A percentile compares a stretch with the other conserved stretches of the same genome.
These are phyloP conservation scores for Rosalia funebris DNA, from an alignment of 2,888 invertebrate species.

Conservation along the genomic window DNA sequence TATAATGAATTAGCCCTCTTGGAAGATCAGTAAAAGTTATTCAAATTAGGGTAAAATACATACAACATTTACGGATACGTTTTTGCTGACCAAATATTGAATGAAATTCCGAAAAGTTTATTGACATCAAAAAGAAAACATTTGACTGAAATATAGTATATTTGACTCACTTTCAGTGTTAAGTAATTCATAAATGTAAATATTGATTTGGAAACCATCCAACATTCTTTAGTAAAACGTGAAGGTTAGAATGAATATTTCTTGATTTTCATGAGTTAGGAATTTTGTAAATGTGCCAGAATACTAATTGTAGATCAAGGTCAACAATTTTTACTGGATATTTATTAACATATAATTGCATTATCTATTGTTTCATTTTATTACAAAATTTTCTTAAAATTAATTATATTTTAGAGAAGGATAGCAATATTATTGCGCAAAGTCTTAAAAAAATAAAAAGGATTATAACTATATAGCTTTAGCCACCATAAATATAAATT, in stretches of 20 bases:
- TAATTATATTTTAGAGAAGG: no score
- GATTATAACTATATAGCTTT: background rate
- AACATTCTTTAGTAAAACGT: background rate
- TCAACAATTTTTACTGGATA: background rate
- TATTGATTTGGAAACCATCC: slow-evolving; percentile 15
- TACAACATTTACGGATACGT: background rate
- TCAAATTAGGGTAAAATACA: background rate
- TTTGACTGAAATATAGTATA: background rate
- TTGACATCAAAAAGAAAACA: slow-evolving; percentile 1
- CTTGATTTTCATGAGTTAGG: background rate
- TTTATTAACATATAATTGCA: background rate
- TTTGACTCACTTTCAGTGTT: background rate
- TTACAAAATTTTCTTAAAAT: background rate
- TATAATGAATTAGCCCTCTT: background rate
- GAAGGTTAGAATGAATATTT: slow-evolving; percentile 15
- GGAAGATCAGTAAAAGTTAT: background rate
- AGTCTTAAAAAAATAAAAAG: background rate
- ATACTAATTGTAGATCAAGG: background rate
- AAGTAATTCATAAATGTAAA: slow-evolving; percentile 15
- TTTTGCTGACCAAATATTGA: background rate
- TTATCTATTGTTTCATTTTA: background rate
- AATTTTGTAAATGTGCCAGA: slow-evolving; percentile 16
- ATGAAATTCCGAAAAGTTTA: slow-evolving; percentile 4
- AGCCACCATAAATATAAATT: no score
- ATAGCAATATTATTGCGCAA: background rate